A percentile compares a stretch with the other conserved stretches of the same genome.
Conservation (phyloP, 2,888 invertebrate species). For the Pristionchus exspectatus region DNA sequence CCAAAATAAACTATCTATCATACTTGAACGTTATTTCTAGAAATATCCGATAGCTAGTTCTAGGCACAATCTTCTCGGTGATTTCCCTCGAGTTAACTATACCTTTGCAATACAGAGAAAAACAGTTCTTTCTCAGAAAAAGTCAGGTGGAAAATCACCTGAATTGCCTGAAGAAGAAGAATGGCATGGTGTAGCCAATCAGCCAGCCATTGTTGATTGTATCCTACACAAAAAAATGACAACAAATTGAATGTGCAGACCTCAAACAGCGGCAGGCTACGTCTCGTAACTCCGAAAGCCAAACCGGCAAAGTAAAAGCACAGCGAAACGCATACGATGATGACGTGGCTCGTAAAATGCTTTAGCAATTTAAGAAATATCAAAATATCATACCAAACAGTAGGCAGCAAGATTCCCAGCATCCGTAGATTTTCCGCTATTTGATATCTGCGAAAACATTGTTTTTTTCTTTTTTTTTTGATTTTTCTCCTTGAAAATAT, state of each 20-base stretch:
- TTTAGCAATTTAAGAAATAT: too few species aligned
- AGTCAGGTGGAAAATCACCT: not conserved
- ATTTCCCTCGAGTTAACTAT: too few species aligned
- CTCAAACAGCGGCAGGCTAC: not conserved
- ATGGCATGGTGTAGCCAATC: not conserved
- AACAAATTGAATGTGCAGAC: not conserved
- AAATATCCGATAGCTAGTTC: too few species aligned
- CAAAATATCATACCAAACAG: not conserved
- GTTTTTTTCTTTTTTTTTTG: too few species aligned
- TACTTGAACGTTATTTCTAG: too few species aligned
- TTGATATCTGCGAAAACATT: not conserved
- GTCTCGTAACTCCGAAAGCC: not conserved
- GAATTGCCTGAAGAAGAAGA: not conserved
- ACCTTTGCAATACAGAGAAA: too few species aligned
- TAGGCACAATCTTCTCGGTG: too few species aligned
- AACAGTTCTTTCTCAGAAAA: too few species aligned
- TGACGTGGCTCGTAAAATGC: not conserved
- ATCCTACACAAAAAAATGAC: not conserved
- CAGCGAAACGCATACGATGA: not conserved
- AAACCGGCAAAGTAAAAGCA: not conserved
- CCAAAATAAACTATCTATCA: too few species aligned
- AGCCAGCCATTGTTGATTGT: not conserved
- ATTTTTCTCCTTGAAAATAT: not conserved
- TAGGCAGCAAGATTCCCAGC: not conserved
- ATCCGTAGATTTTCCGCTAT: not conserved